Evolutionary conservation across 1,140 invertebrate species (phyloP), one percentile per base, ranked within the genome.

Genomic region (Bombus soroeensis): DNA sequence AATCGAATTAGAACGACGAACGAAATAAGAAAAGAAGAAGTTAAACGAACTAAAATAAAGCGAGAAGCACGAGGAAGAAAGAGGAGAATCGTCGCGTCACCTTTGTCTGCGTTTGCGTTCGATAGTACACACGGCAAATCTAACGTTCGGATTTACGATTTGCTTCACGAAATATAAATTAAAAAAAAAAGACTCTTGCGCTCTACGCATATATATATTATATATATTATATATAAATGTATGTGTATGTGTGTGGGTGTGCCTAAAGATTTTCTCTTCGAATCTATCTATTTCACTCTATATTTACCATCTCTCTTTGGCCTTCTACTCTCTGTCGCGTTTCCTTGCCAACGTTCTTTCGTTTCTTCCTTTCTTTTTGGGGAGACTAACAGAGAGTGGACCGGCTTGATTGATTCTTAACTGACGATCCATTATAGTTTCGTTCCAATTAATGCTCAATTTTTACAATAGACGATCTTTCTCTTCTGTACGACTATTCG

Each of bases 161-260:
- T 90, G 86, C 88, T 90, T 89, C 62, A 68, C 85, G 86, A 85
- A 85, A 80, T 87, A 89, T 90, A 57, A 83, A 86, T 64, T 28
- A 43, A 64, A 22, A 59, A 28, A 71, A 62, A 64, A 90, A 84
- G 81, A 90, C 87, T 89, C 87, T 89, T 89, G 83, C 87, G 83
- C 83, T 88, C 83, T 89, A 88, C 72, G 87, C 84, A 83, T 89
- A 89, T 88, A 89, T 88, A 88, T 88, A 86, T 83, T 83, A 88
- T 81, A 89, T 84, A 88, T 88, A 88, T 88, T 88, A 88, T 89
- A 89, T 86, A 90, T 90, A 91, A 90, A 91, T 91, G 90, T 91
- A 91, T 77, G 74, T 91, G 89, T 90, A 90, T 88, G 80, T 91
- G 88, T 91, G 90, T 91, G 90, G 88, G 89, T 90, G 90, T 91